Percentiles rank a stretch among this genome's conserved stretches.
Evolutionary conservation across 2,888 invertebrate species (phyloP).

Genomic region (Entomobrya multifasciata): DNA sequence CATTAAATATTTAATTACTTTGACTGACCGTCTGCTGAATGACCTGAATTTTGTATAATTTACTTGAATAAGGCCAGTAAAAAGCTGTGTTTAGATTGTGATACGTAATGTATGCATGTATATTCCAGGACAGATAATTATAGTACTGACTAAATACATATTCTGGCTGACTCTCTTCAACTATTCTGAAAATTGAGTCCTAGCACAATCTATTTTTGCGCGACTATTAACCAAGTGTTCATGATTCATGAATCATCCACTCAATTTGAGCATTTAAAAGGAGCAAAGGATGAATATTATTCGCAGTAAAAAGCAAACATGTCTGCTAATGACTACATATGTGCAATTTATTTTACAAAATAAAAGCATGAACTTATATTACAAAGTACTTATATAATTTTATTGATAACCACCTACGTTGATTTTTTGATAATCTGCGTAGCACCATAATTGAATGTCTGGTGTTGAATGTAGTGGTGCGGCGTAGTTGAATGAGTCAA

Average conservation of each 20-base stretch:
- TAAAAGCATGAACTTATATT: too few species aligned
- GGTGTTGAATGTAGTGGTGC: constrained; percentile 2
- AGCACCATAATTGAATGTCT: not conserved
- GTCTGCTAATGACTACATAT: constrained; percentile 57
- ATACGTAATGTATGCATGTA: too few species aligned
- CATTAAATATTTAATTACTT: too few species aligned
- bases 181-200: not conserved
- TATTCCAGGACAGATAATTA: too few species aligned
- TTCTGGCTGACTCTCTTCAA: not conserved
- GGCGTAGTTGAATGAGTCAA: constrained; percentile 42
- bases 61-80: constrained; percentile 65
- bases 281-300: too few species aligned
- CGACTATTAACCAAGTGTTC: too few species aligned
- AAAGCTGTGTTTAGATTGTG: too few species aligned
- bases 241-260: not conserved
- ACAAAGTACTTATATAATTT: too few species aligned
- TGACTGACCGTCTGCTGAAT: constrained; percentile 4
- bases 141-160: too few species aligned
- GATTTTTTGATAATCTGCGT: not conserved
- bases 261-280: constrained; percentile 40
- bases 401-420: constrained; percentile 63
- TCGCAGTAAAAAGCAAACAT: constrained; percentile 15
- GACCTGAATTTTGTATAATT: constrained; percentile 68
- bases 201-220: constrained; percentile 18
- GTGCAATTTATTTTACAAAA: too few species aligned